Percentiles rank a stretch among this genome's conserved stretches.
phyloP scores from a whole-genome alignment of 2,888 invertebrate genomes.

The Leptura quadrifasciata region DNA sequence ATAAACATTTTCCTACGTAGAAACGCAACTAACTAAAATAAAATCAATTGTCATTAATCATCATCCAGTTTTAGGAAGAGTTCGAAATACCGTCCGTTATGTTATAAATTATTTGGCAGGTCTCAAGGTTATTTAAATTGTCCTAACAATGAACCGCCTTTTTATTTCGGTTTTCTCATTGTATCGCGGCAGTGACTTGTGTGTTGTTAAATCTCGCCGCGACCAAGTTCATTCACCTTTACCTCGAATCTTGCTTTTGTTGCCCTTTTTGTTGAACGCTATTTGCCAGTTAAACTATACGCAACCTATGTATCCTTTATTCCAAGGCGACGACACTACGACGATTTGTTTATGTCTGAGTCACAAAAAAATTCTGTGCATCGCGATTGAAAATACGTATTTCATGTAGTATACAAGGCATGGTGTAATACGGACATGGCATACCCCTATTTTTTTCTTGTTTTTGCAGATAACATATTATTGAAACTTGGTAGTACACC shows the following conservation, averaged over 20 bases:
- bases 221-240: slow-evolving; percentile 10
- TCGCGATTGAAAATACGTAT: too few species aligned
- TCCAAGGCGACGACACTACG: not conserved
- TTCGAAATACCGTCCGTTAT: slow-evolving; percentile 1
- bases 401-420: too few species aligned
- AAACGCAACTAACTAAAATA: not conserved
- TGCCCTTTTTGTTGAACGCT: slow-evolving; percentile 5
- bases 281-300: slow-evolving; percentile 10
- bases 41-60: slow-evolving; percentile 1
- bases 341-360: not conserved
- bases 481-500: too few species aligned
- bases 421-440: too few species aligned
- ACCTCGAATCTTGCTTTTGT: slow-evolving; percentile 14
- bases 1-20: not conserved
- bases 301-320: not conserved
- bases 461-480: too few species aligned
- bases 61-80: not conserved
- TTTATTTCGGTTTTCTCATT: slow-evolving; percentile 23
- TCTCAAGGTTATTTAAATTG: slow-evolving; percentile 14
- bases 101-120: not conserved
- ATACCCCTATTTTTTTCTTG: too few species aligned
- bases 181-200: not conserved
- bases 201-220: slow-evolving; percentile 19
- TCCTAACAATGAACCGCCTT: slow-evolving; percentile 8
- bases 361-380: not conserved